phyloP scores from a whole-genome alignment of 2,113 vertebrate species.

The Chiloscyllium plagiosum region DNA sequence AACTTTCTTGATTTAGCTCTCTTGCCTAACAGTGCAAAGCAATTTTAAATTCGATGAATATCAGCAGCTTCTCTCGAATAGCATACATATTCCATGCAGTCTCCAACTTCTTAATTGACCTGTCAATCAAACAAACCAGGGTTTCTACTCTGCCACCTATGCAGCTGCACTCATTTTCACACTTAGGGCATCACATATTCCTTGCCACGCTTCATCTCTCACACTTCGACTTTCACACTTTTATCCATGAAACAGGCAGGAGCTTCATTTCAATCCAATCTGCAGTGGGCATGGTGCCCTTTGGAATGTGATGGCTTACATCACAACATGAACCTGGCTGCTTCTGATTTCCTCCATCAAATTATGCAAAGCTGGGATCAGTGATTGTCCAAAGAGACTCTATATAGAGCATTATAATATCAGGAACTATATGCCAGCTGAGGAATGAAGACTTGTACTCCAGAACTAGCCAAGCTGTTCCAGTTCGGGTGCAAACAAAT shows the following conservation, averaged over 20 bases:
- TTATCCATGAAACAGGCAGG: neutral
- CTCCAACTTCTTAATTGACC: slow-evolving; percentile 11
- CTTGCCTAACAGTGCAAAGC: neutral
- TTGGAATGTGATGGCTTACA: neutral
- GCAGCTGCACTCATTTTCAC: neutral
- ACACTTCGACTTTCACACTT: neutral
- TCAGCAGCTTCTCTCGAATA: neutral
- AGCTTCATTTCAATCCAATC: neutral
- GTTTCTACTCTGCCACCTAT: slow-evolving; percentile 5
- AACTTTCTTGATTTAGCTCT: neutral
- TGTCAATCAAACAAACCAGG: slow-evolving; percentile 6
- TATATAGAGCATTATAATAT: neutral
- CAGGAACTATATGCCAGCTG: too few species aligned
- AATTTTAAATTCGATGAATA: neutral
- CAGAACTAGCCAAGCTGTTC: neutral
- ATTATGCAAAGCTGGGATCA: neutral
- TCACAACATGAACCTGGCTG: too few species aligned
- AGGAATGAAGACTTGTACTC: too few species aligned
- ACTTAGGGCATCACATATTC: neutral
- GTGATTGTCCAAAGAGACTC: neutral
- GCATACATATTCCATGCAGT: neutral
- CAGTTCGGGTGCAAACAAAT: neutral
- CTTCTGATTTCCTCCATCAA: neutral
- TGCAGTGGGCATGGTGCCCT: neutral
- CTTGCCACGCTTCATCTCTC: neutral